A percentile compares a stretch with the other conserved stretches of the same genome.
Evolutionary conservation across 2,888 invertebrate species (phyloP).

Genomic region (Nasonovia ribisnigri): DNA sequence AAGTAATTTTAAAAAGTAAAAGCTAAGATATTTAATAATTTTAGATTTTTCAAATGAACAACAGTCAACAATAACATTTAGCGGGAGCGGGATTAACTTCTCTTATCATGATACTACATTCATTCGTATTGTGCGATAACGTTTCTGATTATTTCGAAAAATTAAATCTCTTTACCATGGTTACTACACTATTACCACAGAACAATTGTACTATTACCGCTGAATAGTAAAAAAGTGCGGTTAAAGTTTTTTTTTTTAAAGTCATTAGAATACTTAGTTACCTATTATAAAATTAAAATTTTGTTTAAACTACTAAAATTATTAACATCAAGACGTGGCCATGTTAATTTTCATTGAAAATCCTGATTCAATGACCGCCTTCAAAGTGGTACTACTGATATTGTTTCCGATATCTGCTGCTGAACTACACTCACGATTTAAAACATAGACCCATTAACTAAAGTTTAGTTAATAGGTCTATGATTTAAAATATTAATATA

Average conservation of each 20-base stretch:
- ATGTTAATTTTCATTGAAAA: neutral
- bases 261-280: no score
- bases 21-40: neutral
- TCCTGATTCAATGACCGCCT: neutral
- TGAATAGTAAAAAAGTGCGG: neutral
- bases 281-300: neutral
- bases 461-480: no score
- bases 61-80: neutral
- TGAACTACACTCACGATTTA: neutral
- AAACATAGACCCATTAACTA: no score
- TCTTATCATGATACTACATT: neutral
- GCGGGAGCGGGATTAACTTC: neutral
- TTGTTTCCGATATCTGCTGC: neutral
- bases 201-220: no score
- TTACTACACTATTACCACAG: neutral
- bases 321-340: neutral
- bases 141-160: neutral
- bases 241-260: neutral
- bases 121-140: neutral
- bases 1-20: neutral
- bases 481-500: no score
- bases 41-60: neutral
- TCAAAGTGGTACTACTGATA: neutral
- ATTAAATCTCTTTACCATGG: neutral
- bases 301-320: neutral